phyloP scores from a whole-genome alignment of 2,113 vertebrate genomes.

The human region DNA sequence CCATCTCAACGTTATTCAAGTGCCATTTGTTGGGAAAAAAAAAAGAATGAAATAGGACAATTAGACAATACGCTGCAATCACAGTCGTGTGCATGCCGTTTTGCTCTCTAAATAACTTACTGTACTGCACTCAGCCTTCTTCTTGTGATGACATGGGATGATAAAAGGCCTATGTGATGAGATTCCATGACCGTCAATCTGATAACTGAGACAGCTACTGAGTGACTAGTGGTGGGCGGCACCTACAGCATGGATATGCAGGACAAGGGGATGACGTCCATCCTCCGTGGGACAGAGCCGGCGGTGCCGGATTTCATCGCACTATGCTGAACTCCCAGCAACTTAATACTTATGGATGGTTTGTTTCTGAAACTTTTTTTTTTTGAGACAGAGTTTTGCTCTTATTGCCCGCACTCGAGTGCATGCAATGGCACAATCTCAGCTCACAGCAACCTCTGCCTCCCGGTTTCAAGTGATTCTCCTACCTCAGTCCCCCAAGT shows the following conservation, averaged over 20 bases:
- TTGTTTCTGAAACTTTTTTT: not conserved
- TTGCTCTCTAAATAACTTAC: not conserved
- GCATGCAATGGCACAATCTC: too few species aligned
- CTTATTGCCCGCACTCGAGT: too few species aligned
- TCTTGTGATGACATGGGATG: not conserved
- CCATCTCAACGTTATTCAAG: too few species aligned
- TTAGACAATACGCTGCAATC: not conserved
- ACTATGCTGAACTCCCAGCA: not conserved
- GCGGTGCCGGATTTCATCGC: not conserved
- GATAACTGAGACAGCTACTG: not conserved
- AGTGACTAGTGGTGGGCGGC: not conserved
- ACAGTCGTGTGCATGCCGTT: accelerated
- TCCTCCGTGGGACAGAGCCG: not conserved
- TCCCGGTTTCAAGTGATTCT: too few species aligned
- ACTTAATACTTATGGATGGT: not conserved
- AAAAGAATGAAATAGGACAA: not conserved
- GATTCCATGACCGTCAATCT: not conserved
- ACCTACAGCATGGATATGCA: not conserved
- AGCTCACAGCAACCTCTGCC: too few species aligned
- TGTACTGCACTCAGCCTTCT: not conserved
- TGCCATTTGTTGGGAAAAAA: too few species aligned
- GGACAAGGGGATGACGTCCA: not conserved
- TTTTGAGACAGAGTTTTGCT: too few species aligned
- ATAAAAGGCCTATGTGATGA: not conserved
- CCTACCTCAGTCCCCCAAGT: too few species aligned